These are phyloP conservation scores for Pitta sordida DNA, from an alignment of 2,113 vertebrate species.

Conservation along the genomic window DNA sequence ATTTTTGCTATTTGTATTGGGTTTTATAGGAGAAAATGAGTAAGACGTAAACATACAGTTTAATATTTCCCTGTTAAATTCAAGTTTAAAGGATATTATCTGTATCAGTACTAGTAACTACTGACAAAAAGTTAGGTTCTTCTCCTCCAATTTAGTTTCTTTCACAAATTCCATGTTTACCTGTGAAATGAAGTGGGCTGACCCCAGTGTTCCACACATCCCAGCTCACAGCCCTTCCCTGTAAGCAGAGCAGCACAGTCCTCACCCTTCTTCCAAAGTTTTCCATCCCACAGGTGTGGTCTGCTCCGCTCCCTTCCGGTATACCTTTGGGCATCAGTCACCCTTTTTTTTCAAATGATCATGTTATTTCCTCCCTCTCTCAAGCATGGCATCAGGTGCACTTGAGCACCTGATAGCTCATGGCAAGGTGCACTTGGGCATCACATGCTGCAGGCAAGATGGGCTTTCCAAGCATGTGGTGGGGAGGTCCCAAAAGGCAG, in stretches of 20 bases:
- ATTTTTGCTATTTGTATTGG: background rate
- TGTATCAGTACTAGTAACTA: background rate
- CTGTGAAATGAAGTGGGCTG: background rate
- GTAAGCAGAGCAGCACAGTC: background rate
- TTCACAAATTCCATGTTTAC: background rate
- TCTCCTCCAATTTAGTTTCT: background rate
- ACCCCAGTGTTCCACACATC: background rate
- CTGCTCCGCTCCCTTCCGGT: background rate
- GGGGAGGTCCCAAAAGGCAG: background rate
- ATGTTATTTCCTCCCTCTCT: background rate
- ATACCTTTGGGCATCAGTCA: background rate
- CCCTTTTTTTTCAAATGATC: fast-evolving
- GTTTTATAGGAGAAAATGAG: background rate
- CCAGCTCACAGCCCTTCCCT: background rate
- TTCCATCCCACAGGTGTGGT: too few species aligned
- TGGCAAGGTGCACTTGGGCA: background rate
- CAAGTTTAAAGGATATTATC: background rate
- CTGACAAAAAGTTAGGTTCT: background rate
- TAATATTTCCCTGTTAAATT: background rate
- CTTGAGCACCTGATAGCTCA: too few species aligned
- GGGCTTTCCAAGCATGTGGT: background rate
- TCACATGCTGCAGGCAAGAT: fast-evolving
- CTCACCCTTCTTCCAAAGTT: too few species aligned
- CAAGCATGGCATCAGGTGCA: background rate
- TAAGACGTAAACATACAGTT: background rate